Evolutionary conservation across 2,888 invertebrate genomes (phyloP).

Genomic region (Taphrorychus bicolor): DNA sequence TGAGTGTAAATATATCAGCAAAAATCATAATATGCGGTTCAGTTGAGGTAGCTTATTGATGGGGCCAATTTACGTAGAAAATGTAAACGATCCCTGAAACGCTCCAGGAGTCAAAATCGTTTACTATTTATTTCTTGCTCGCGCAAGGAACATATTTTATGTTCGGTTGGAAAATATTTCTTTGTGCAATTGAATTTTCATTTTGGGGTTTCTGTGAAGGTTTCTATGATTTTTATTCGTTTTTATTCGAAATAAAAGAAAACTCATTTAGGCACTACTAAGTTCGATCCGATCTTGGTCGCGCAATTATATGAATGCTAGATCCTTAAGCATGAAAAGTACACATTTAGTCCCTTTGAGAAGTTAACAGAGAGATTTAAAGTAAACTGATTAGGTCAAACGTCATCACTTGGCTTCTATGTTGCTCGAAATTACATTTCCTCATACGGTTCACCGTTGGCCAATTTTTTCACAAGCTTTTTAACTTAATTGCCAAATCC

Average conservation of each 20-base stretch:
- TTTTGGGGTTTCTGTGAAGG: constrained; percentile 4
- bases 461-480: constrained; percentile 29
- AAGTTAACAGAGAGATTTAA: background rate
- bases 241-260: too few relatives aligned
- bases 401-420: background rate
- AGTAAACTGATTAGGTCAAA: constrained; percentile 6
- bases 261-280: too few relatives aligned
- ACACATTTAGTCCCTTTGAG: background rate
- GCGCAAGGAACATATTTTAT: constrained; percentile 19
- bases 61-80: constrained; percentile 22
- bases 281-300: too few relatives aligned
- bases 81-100: constrained; percentile 22
- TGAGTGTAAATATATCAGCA: constrained; percentile 3
- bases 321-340: background rate
- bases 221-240: background rate
- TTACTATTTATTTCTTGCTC: constrained; percentile 22
- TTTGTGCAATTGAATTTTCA: constrained; percentile 13
- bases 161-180: constrained; percentile 24
- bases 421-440: constrained; percentile 15
- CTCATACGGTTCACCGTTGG: constrained; percentile 1
- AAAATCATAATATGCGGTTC: constrained; percentile 27
- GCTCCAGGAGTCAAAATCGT: constrained; percentile 18
- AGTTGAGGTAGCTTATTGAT: constrained; percentile 28
- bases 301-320: too few relatives aligned
- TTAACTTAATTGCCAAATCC: constrained; percentile 35